Percentiles rank a stretch among this genome's conserved stretches.
Evolutionary conservation across 2,797 vertebrate species (phyloP).

Genomic region (Coranthus polyacanthus): DNA sequence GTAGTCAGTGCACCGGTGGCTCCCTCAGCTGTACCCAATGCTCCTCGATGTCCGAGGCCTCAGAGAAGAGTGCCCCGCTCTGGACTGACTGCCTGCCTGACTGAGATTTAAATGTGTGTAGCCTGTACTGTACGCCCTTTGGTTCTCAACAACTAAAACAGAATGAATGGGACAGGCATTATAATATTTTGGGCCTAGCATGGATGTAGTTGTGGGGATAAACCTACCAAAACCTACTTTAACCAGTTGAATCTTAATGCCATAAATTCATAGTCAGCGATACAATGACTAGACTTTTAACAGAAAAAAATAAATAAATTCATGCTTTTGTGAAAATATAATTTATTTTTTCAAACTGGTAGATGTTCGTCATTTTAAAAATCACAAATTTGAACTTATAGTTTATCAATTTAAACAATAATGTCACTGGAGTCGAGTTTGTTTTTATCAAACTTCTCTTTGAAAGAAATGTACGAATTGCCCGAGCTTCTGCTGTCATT

Average conservation of each 20-base stretch:
- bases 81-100: constrained; percentile 42
- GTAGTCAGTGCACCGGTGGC: constrained; percentile 77
- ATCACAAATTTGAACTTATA: constrained; percentile 4
- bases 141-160: constrained; percentile 40
- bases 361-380: not conserved
- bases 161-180: constrained; percentile 40
- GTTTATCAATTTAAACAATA: constrained; percentile 25
- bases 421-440: not conserved
- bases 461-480: constrained; percentile 37
- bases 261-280: constrained; percentile 44
- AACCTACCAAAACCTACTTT: constrained; percentile 46
- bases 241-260: constrained; percentile 41
- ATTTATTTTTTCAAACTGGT: constrained; percentile 21
- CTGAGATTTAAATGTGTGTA: constrained; percentile 28
- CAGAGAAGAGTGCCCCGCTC: constrained; percentile 37
- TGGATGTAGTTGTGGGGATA: constrained; percentile 56
- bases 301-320: constrained; percentile 16
- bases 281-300: constrained; percentile 35
- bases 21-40: constrained; percentile 48
- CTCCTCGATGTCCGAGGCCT: constrained; percentile 52
- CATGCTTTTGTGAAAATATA: constrained; percentile 31
- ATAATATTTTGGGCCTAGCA: constrained; percentile 8
- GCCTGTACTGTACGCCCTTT: constrained; percentile 38
- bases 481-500: constrained; percentile 58
- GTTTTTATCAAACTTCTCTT: constrained; percentile 37